A percentile compares a stretch with the other conserved stretches of the same genome.
Conservation (phyloP, 1,140 invertebrate species). For the Ceratoteleas bidentatus region DNA sequence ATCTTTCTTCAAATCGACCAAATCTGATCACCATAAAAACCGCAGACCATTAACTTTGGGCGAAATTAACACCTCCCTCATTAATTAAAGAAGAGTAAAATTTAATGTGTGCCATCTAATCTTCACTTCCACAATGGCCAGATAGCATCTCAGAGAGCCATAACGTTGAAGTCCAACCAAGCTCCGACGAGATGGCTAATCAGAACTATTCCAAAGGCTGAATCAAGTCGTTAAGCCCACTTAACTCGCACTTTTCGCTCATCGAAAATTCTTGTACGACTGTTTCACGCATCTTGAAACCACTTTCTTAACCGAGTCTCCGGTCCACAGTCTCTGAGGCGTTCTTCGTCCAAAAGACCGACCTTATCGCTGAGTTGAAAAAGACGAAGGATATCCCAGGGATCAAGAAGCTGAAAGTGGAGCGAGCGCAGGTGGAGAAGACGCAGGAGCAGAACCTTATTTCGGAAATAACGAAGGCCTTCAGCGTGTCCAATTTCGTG, state of each 20-base stretch:
- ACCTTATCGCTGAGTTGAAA: slow-evolving; percentile 94
- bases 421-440: slow-evolving; percentile 90
- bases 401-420: slow-evolving; percentile 94
- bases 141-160: slow-evolving; percentile 25
- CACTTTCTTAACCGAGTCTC: slow-evolving; percentile 20
- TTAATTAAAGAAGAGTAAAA: no score
- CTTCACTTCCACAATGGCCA: background rate
- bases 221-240: slow-evolving; percentile 10
- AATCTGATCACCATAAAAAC: no score
- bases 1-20: no score
- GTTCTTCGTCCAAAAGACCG: slow-evolving; percentile 89
- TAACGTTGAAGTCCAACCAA: slow-evolving; percentile 16
- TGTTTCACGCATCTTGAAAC: slow-evolving; percentile 17
- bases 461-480: slow-evolving; percentile 90
- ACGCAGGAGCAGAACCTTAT: slow-evolving; percentile 90
- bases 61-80: no score
- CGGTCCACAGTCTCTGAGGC: slow-evolving; percentile 83
- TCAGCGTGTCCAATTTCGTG: slow-evolving; percentile 93
- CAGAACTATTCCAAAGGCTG: slow-evolving; percentile 9
- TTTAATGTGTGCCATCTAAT: background rate
- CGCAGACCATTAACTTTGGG: no score
- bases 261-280: slow-evolving; percentile 23
- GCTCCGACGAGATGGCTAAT: slow-evolving; percentile 19
- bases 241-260: slow-evolving; percentile 9
- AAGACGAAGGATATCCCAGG: slow-evolving; percentile 94